Evolutionary conservation across 23 tunicate species (phyloP).

Genomic region (Styela plicata): DNA sequence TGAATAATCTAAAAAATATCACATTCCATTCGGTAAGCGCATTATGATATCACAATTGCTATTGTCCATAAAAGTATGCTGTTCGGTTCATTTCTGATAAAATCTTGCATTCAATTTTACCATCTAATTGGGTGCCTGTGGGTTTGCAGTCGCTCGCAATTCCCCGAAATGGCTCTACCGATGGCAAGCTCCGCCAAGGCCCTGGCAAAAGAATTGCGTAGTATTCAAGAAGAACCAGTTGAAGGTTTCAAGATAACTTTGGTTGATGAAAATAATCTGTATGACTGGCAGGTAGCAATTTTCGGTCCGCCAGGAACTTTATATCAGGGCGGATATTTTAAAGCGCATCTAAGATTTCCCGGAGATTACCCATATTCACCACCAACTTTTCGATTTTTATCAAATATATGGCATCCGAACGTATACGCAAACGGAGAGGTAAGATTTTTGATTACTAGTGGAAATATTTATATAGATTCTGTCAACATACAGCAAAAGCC

Average conservation of each 20-base stretch:
- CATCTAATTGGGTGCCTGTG: neutral
- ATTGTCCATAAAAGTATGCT: neutral
- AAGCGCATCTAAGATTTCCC: conserved; percentile 96
- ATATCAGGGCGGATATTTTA: conserved; percentile 97
- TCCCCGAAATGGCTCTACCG: conserved; percentile 68
- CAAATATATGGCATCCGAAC: conserved; percentile 97
- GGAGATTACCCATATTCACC: conserved; percentile 98
- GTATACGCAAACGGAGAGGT: conserved; percentile 98
- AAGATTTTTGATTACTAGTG: too few relatives aligned
- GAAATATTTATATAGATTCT: too few relatives aligned
- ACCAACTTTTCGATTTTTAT: conserved; percentile 86
- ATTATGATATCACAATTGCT: neutral
- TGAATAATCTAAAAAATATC: too few relatives aligned
- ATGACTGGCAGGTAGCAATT: conserved; percentile 98
- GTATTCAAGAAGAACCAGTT: conserved; percentile 89
- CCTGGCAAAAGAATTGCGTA: conserved; percentile 75
- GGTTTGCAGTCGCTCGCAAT: neutral
- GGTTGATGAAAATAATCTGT: conserved; percentile 93
- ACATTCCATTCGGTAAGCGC: too few relatives aligned
- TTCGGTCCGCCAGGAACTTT: conserved; percentile 98
- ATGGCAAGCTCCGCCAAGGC: conserved; percentile 98
- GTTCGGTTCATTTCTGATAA: neutral
- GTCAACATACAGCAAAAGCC: too few relatives aligned
- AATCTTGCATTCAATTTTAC: neutral
- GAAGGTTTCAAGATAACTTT: conserved; percentile 89